Evolutionary conservation across 2,888 invertebrate species (phyloP), one percentile per base, ranked within the genome.

Genomic region (Dicyrtomina minuta): DNA sequence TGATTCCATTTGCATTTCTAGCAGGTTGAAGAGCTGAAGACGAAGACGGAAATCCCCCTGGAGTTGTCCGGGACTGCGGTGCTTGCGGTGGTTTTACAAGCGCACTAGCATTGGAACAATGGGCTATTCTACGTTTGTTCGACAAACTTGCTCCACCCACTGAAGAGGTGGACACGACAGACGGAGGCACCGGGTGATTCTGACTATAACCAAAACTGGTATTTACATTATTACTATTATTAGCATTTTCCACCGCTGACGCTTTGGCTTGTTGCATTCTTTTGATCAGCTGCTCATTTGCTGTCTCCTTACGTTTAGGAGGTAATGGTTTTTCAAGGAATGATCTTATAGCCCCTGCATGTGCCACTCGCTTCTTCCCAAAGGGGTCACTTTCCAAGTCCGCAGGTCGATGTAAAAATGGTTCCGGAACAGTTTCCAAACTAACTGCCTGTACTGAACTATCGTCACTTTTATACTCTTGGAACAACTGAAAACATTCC

Each of bases 401-500:
- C n/a, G 1, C 12, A 55, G 39, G 41, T 15, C 43, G 43, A 3
- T 20, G 17, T 1, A 15, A 6, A n/a, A 2, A 10, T 1, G 41
- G 10, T 17, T 49, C 53, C 43, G 20, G 60, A 24, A 26, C 20
- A 22, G 62, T 46, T 58, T 56, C 67, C 22, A 68, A 44, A 12
- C 64, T 64, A 20, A 58, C 15, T 6, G 41, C 8, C 24, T 33
- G 51, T 27, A 44, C 51, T 15, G 49, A 17, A 66, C 53, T 46
- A 6, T 60, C 33, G 15, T 67, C 64, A 22, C 46, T 86, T 68
- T 87, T 87, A 82, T 89, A 88, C 82, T 92, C 91, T 82, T 92
- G 90, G 82, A 92, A 94, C 79, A 94, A 93, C 83, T 87, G 88
- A 79, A 90, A 88, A 81, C 94, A 94, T 82, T 94, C 92, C 78